Evolutionary conservation across 2,113 vertebrate species (phyloP).

Genomic region (Charadrius vociferus): DNA sequence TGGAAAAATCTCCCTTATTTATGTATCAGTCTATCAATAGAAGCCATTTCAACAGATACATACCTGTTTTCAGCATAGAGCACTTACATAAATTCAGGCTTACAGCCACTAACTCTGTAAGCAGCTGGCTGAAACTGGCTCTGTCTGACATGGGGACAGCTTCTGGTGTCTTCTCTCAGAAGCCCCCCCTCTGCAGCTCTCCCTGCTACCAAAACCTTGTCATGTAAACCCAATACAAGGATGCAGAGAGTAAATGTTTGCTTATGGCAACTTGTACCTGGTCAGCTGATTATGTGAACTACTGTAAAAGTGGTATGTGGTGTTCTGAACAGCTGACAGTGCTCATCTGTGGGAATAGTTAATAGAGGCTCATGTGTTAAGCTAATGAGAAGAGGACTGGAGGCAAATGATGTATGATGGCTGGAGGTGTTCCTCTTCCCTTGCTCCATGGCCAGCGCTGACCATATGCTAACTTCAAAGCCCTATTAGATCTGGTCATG

Average conservation of each 20-base stretch:
- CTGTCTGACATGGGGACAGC: not conserved
- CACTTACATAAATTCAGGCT: not conserved
- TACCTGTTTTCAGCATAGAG: not conserved
- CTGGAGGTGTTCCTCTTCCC: not conserved
- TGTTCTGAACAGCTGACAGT: not conserved
- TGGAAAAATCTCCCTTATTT: not conserved
- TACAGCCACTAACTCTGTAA: not conserved
- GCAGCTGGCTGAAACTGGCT: not conserved
- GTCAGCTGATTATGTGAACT: not conserved
- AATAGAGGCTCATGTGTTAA: not conserved
- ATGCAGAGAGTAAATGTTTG: not conserved
- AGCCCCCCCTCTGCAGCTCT: not conserved
- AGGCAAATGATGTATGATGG: not conserved
- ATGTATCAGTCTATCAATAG: not conserved
- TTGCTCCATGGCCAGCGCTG: not conserved
- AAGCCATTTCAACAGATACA: not conserved
- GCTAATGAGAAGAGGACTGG: not conserved
- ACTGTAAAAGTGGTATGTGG: not conserved
- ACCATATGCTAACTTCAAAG: not conserved
- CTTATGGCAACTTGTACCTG: not conserved
- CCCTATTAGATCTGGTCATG: rapidly evolving
- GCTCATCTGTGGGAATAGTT: not conserved
- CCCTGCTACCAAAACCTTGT: not conserved
- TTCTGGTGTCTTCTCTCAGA: not conserved
- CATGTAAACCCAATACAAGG: not conserved